phyloP scores from a whole-genome alignment of 2,888 invertebrate species.

The Crepidodera aurea region DNA sequence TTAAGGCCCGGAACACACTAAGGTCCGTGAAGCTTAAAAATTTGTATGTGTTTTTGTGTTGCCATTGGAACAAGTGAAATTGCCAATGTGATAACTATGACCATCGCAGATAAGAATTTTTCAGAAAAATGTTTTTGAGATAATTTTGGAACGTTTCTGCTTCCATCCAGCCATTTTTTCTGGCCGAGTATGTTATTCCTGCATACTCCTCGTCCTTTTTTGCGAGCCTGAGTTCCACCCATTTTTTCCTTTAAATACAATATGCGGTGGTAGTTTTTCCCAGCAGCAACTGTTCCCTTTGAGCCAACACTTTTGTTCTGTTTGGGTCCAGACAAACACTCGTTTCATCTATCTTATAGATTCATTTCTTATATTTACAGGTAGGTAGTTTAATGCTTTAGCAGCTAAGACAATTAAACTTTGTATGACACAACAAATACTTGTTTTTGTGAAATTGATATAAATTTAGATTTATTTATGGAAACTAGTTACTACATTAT shows the following conservation, averaged over 20 bases:
- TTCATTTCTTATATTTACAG: no score
- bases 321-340: background rate
- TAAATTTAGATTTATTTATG: no score
- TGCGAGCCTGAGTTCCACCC: background rate
- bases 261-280: background rate
- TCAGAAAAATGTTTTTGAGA: background rate
- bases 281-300: background rate
- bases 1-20: no score
- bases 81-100: no score
- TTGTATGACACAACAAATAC: no score
- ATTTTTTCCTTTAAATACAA: background rate
- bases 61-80: background rate
- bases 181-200: background rate
- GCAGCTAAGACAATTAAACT: no score
- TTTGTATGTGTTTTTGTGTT: background rate
- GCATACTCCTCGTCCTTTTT: background rate
- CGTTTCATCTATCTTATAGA: background rate
- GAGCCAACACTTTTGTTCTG: background rate
- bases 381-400: no score
- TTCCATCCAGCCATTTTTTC: slow-evolving; percentile 24
- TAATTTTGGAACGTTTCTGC: slow-evolving; percentile 12
- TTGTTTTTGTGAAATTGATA: no score
- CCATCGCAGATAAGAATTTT: background rate
- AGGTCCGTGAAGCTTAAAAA: background rate
- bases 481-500: no score